phyloP scores from a whole-genome alignment of 2,797 vertebrate genomes.

The Falco cherrug region DNA sequence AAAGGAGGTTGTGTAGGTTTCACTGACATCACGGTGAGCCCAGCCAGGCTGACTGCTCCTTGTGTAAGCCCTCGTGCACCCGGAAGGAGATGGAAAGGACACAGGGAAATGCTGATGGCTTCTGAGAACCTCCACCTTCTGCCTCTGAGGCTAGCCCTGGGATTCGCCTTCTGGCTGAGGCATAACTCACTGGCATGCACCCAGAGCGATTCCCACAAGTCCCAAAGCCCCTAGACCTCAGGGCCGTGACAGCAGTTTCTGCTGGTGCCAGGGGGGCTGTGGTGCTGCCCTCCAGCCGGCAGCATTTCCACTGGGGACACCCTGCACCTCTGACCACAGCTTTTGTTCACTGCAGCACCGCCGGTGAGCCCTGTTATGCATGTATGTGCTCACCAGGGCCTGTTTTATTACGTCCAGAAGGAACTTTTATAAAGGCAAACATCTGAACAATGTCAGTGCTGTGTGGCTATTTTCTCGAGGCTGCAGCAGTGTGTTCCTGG shows the following conservation, averaged over 20 bases:
- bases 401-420: background rate
- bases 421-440: background rate
- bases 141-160: background rate
- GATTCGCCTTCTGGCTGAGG: background rate
- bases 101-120: background rate
- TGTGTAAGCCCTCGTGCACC: fast-evolving
- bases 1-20: background rate
- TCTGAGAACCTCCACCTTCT: background rate
- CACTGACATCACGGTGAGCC: background rate
- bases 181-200: background rate
- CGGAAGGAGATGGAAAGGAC: background rate
- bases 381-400: background rate
- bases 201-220: background rate
- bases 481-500: background rate
- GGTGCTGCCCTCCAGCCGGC: background rate
- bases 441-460: background rate
- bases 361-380: background rate
- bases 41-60: background rate
- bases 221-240: background rate
- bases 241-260: background rate
- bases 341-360: fast-evolving
- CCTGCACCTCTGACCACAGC: fast-evolving
- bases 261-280: background rate
- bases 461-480: background rate
- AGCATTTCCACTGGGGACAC: background rate